These are phyloP conservation scores for Mormyrus proboscirostris DNA, from an alignment of 2,797 vertebrate genomes.

Conservation along the genomic window DNA sequence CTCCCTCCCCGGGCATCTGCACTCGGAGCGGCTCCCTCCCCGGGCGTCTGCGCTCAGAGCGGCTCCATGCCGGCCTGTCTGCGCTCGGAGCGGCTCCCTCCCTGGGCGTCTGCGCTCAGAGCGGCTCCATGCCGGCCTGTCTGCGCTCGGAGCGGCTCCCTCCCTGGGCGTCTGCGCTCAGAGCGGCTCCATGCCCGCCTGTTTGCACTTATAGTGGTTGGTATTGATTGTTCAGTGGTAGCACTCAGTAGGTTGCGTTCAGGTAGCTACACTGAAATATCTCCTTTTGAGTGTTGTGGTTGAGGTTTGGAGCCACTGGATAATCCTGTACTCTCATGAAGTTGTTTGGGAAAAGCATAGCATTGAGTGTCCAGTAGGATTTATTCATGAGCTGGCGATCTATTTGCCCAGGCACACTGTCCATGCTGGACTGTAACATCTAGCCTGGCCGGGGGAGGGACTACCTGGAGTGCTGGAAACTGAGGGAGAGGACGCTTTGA, in stretches of 20 bases:
- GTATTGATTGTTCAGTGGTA: not conserved
- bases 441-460: constrained; percentile 75
- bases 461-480: constrained; percentile 75
- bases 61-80: not conserved
- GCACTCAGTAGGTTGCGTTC: not conserved
- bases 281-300: not conserved
- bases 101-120: too few relatives aligned
- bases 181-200: not conserved
- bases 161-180: too few relatives aligned
- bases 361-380: too few relatives aligned
- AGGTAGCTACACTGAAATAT: not conserved
- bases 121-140: too few relatives aligned
- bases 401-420: constrained; percentile 67
- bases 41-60: too few relatives aligned
- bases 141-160: too few relatives aligned
- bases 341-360: not conserved
- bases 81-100: too few relatives aligned
- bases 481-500: constrained; percentile 70
- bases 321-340: not conserved
- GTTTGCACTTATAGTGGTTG: not conserved
- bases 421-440: constrained; percentile 82
- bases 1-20: too few relatives aligned
- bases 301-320: not conserved
- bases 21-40: too few relatives aligned
- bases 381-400: not conserved